phyloP scores from a whole-genome alignment of 2,888 invertebrate genomes.

The Gasteruption jaculator region DNA sequence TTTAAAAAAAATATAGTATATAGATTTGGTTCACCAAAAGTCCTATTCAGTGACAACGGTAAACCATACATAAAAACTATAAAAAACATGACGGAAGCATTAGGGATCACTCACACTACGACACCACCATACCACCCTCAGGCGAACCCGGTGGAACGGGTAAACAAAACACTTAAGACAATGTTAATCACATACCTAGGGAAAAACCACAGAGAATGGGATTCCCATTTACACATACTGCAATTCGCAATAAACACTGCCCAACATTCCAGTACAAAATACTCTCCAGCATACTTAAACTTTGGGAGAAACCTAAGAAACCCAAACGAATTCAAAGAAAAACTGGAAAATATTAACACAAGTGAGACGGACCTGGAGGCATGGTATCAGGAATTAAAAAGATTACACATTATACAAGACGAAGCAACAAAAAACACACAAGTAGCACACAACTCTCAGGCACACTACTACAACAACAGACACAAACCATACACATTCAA shows the following conservation, averaged over 20 bases:
- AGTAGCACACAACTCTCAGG: conserved; percentile 1
- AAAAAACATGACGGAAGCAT: conserved; percentile 16
- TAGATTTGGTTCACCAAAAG: background rate
- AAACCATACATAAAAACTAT: background rate
- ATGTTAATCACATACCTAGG: conserved; percentile 18
- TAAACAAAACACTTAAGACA: conserved; percentile 17
- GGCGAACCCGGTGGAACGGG: no score
- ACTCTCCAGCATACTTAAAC: conserved; percentile 12
- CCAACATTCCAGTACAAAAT: conserved; percentile 10
- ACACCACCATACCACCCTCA: no score
- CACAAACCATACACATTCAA: conserved; percentile 1
- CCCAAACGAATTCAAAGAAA: background rate
- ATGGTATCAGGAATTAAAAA: background rate
- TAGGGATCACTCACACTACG: no score
- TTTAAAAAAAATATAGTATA: background rate
- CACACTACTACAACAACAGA: conserved; percentile 11
- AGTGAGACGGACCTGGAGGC: background rate
- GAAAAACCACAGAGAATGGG: conserved; percentile 19
- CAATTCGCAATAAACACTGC: conserved; percentile 6
- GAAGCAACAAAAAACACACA: background rate
- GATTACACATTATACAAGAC: background rate
- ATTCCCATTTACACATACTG: conserved; percentile 7
- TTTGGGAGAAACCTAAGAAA: conserved; percentile 11
- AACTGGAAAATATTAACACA: background rate
- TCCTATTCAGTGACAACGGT: background rate